These are phyloP conservation scores for Nymphalis polychloros DNA, from an alignment of 2,888 invertebrate genomes.

Conservation along the genomic window DNA sequence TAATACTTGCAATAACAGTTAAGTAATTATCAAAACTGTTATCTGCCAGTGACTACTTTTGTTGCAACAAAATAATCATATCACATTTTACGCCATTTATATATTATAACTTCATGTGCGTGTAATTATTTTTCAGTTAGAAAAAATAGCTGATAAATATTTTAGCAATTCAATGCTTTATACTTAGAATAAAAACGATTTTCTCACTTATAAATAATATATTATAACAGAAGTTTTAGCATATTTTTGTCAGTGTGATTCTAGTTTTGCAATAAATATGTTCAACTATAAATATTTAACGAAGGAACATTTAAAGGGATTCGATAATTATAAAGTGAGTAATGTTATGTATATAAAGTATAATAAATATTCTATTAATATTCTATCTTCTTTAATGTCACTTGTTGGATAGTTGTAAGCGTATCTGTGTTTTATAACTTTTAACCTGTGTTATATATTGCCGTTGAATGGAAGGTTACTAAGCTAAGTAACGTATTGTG, in stretches of 20 bases:
- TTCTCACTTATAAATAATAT: neutral
- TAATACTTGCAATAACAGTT: too few relatives aligned
- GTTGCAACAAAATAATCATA: neutral
- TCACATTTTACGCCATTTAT: neutral
- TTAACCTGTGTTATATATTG: too few relatives aligned
- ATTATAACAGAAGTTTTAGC: neutral
- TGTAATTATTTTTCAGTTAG: slow-evolving; percentile 4
- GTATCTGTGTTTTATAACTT: too few relatives aligned
- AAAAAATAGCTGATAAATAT: neutral
- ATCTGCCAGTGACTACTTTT: slow-evolving; percentile 24
- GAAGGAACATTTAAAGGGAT: slow-evolving; percentile 91
- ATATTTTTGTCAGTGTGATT: neutral
- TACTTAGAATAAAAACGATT: neutral
- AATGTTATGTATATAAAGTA: neutral
- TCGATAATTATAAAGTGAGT: slow-evolving; percentile 93
- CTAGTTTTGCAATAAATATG: slow-evolving; percentile 44
- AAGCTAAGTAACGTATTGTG: too few relatives aligned
- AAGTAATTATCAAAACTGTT: neutral
- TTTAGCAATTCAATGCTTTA: neutral
- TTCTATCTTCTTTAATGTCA: neutral
- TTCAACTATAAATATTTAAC: slow-evolving; percentile 89
- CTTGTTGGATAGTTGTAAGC: too few relatives aligned
- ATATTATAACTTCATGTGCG: neutral
- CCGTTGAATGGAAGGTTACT: too few relatives aligned
- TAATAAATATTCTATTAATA: neutral